A percentile compares a stretch with the other conserved stretches of the same genome.
These are phyloP conservation scores for Speoplatyrhinus poulsoni DNA, from an alignment of 2,113 vertebrate genomes.

Conservation along the genomic window DNA sequence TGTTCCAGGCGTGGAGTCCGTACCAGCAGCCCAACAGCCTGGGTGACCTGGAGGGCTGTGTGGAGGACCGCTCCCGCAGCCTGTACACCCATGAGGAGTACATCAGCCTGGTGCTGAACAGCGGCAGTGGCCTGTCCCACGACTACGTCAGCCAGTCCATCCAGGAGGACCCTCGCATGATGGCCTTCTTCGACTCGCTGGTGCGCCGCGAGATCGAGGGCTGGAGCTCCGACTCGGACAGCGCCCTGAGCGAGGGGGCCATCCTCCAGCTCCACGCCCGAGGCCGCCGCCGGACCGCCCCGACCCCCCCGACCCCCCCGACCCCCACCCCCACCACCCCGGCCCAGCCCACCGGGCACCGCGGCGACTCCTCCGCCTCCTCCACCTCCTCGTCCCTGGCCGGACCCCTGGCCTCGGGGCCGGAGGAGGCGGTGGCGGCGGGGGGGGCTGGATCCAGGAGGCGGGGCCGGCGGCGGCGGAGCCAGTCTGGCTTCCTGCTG, in stretches of 20 bases:
- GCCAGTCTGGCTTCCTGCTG: slow-evolving; percentile 85
- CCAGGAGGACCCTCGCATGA: slow-evolving; percentile 97
- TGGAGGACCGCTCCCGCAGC: slow-evolving; percentile 93
- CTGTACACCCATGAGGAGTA: slow-evolving; percentile 98
- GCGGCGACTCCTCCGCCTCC: slow-evolving; percentile 85
- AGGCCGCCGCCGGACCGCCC: slow-evolving; percentile 73
- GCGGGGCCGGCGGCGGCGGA: slow-evolving; percentile 49
- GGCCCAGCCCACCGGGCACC: slow-evolving; percentile 8
- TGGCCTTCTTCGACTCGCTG: slow-evolving; percentile 98
- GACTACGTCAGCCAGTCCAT: slow-evolving; percentile 98
- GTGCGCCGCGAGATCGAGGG: slow-evolving; percentile 96
- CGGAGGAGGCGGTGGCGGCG: slow-evolving; percentile 50
- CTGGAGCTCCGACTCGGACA: slow-evolving; percentile 97
- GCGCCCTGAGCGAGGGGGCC: slow-evolving; percentile 91
- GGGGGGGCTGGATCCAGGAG: slow-evolving; percentile 37
- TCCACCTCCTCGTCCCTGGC: slow-evolving; percentile 82
- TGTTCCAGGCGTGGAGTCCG: slow-evolving; percentile 91
- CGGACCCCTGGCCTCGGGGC: slow-evolving; percentile 55
- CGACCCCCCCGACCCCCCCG: background rate
- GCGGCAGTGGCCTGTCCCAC: slow-evolving; percentile 93
- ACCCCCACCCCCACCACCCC: background rate
- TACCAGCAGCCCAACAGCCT: slow-evolving; percentile 94
- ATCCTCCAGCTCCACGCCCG: slow-evolving; percentile 93
- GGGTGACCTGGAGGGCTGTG: slow-evolving; percentile 90
- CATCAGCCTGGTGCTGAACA: slow-evolving; percentile 96